Conservation (phyloP, 2,797 vertebrate genomes). For the Adelosebastes latens region DNA sequence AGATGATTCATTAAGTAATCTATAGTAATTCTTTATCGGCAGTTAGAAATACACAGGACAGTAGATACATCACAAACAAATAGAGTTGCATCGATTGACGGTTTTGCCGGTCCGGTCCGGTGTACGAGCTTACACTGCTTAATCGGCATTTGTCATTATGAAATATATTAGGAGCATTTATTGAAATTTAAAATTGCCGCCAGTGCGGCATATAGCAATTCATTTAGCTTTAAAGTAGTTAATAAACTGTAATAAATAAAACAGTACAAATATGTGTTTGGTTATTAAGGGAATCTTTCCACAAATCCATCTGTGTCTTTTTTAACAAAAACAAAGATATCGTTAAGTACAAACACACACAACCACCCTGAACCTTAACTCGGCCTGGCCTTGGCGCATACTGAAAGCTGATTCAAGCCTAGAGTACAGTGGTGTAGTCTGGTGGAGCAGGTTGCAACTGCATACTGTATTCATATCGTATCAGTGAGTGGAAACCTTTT, state of each 20-base stretch:
- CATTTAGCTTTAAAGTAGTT: not conserved
- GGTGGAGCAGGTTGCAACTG: constrained; percentile 13
- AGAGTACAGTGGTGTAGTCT: not conserved
- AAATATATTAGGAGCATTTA: not conserved
- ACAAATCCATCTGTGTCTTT: not conserved
- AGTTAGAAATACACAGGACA: not conserved
- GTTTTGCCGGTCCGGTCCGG: no score
- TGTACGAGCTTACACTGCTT: no score
- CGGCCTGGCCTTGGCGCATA: not conserved
- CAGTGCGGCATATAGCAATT: not conserved
- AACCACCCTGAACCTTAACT: not conserved
- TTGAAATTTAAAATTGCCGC: not conserved
- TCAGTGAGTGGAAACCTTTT: constrained; percentile 67
- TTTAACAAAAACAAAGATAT: not conserved
- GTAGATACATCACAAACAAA: no score
- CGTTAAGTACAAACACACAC: not conserved
- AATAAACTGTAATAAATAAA: not conserved
- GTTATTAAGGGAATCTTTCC: not conserved
- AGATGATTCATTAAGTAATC: no score
- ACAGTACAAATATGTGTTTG: not conserved
- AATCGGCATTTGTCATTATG: no score
- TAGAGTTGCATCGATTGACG: no score
- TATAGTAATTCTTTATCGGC: not conserved
- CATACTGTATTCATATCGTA: constrained; percentile 66
- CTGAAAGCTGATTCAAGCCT: constrained; percentile 22